Evolutionary conservation across 2,888 invertebrate genomes (phyloP), one percentile per base, ranked within the genome.

Genomic region (Cecidostiba fungosa): DNA sequence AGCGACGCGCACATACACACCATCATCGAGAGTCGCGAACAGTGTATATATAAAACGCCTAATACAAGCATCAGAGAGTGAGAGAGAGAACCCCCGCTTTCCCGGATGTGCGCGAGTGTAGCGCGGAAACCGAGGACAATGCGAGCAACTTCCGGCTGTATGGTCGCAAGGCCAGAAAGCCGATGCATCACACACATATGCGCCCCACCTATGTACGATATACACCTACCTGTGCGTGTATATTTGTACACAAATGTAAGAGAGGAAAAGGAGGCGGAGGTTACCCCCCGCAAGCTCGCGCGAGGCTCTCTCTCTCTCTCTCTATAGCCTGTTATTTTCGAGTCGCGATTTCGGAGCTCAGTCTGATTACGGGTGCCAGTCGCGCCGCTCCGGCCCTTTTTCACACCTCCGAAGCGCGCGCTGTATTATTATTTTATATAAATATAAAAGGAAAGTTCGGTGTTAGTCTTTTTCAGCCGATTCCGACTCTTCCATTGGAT

Each of bases 291-390:
- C 70, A 43, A 73, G 70, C 62, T 77, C 36, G 10, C 43, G 66
- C 32, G 62, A 26, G 36, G 36, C 76, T 32, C 76, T 6, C 47
- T 19, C n/a, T n/a, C n/a, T n/a, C n/a, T n/a, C n/a, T n/a, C n/a
- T n/a, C 5, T 39, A n/a, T 23, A 43, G 36, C 39, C 82, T 66
- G 85, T 76, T 76, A 80, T 80, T 80, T 59, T 50, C 59, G 59
- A 26, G 26, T 54, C 78, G 36, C 47, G 69, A 84, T 86, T 86
- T 86, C 81, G 86, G 86, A 29, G 90, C 90, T 89, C 92, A 93
- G 93, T 93, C 91, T 92, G 92, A 92, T 93, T 92, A 92, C 90
- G 91, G 92, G 92, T 92, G 92, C 91, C 91, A 90, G 87, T 90
- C 91, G 91, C 88, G 90, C 86, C 90, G 90, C 89, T 88, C 87